These are phyloP conservation scores for Lasioglossum oenotherae DNA, from an alignment of 2,888 invertebrate genomes.

Conservation along the genomic window DNA sequence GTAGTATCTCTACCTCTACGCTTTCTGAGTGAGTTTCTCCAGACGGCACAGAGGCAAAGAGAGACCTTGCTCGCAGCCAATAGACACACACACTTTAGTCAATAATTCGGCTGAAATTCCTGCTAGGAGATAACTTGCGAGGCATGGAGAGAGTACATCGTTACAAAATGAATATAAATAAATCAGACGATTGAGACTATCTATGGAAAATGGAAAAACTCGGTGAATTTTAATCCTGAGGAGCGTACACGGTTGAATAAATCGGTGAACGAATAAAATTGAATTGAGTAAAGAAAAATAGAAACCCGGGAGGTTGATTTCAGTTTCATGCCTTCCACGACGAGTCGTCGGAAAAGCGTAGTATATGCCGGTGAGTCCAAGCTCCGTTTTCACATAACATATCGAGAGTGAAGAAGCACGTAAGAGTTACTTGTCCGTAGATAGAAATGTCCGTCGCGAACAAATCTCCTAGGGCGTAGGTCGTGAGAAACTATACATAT, in stretches of 20 bases:
- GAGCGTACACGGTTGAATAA: not conserved
- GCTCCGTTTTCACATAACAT: constrained; percentile 69
- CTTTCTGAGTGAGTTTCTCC: too few species aligned
- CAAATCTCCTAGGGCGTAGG: constrained; percentile 55
- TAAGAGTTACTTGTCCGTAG: constrained; percentile 62
- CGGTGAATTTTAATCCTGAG: not conserved
- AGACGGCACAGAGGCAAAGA: too few species aligned
- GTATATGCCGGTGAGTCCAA: constrained; percentile 53
- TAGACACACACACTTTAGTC: too few species aligned
- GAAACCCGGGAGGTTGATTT: constrained; percentile 36
- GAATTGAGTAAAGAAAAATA: not conserved
- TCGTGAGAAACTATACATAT: constrained; percentile 44
- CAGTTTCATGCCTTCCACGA: constrained; percentile 70
- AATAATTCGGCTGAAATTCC: too few species aligned
- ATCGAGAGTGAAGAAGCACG: constrained; percentile 57
- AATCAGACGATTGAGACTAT: too few species aligned
- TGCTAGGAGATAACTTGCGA: too few species aligned
- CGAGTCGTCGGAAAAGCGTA: constrained; percentile 35
- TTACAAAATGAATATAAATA: too few species aligned
- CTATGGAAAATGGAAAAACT: not conserved
- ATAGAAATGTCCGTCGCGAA: constrained; percentile 57
- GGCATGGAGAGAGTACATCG: too few species aligned
- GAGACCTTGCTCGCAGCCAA: too few species aligned
- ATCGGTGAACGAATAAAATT: not conserved
- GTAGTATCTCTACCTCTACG: too few species aligned